phyloP scores from a whole-genome alignment of 2,113 vertebrate species.

The Nyctereutes procyonoides region DNA sequence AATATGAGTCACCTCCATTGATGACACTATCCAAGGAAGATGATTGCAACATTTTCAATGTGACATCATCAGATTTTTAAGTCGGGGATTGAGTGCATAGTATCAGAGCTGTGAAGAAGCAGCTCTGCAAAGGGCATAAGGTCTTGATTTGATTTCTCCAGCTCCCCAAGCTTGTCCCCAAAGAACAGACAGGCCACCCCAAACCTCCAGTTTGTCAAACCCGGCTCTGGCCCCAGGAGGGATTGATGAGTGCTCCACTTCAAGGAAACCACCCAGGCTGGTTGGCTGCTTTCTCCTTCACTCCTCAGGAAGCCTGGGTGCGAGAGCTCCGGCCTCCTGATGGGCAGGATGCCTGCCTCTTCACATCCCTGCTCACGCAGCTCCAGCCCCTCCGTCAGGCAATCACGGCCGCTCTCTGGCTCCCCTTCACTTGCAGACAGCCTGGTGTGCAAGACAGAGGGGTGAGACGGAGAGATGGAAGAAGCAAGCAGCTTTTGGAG shows the following conservation, averaged over 20 bases:
- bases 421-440: not conserved
- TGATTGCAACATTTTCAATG: conserved; percentile 22
- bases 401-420: not conserved
- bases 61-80: not conserved
- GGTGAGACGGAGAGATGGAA: not conserved
- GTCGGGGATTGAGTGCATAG: not conserved
- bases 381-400: not conserved
- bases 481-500: not conserved
- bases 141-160: not conserved
- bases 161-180: not conserved
- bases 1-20: not conserved
- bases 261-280: conserved; percentile 23
- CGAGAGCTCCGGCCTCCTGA: not conserved
- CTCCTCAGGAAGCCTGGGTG: conserved; percentile 17
- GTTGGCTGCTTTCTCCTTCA: conserved; percentile 35
- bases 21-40: not conserved
- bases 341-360: not conserved
- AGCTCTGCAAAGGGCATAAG: not conserved
- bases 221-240: not conserved
- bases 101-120: not conserved
- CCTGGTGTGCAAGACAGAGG: not conserved
- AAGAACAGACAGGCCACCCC: not conserved
- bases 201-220: not conserved
- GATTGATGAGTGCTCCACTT: not conserved
- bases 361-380: not conserved